Evolutionary conservation across 2,797 vertebrate species (phyloP).

Genomic region (Argyrosomus regius): DNA sequence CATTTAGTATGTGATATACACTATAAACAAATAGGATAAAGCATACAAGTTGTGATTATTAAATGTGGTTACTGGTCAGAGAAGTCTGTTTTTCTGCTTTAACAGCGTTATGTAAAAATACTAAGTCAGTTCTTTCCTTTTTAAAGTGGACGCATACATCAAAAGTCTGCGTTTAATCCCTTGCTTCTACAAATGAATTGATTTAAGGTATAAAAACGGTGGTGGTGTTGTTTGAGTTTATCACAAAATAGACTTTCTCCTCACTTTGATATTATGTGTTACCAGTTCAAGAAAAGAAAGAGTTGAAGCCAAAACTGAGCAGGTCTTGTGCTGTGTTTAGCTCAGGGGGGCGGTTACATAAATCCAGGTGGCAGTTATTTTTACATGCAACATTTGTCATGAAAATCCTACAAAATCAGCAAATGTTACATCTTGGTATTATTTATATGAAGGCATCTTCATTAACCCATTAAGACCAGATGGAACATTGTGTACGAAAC

Average conservation of each 20-base stretch:
- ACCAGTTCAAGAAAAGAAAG: conserved; percentile 11
- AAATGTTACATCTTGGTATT: not conserved
- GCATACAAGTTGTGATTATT: not conserved
- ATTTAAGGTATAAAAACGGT: conserved; percentile 1
- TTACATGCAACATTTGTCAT: conserved; percentile 1
- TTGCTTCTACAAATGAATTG: conserved; percentile 9
- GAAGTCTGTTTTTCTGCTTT: not conserved
- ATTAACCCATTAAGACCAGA: not conserved
- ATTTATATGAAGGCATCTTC: not conserved
- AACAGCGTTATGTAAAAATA: not conserved
- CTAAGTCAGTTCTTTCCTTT: conserved; percentile 8
- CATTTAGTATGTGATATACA: not conserved
- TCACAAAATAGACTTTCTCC: conserved; percentile 15
- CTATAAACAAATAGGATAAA: not conserved
- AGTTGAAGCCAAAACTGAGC: conserved; percentile 12
- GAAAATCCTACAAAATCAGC: conserved; percentile 2
- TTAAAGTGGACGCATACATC: conserved; percentile 1
- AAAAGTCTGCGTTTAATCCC: conserved; percentile 18
- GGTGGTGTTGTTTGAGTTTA: not conserved
- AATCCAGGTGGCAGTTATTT: conserved; percentile 38
- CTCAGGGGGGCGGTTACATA: conserved; percentile 22
- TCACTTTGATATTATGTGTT: conserved; percentile 19
- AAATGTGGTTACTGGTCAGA: not conserved
- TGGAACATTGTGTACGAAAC: no score
- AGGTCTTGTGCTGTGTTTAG: conserved; percentile 13